These are phyloP conservation scores for Aporrectodea caliginosa DNA, from an alignment of 1,140 invertebrate genomes.

Conservation along the genomic window DNA sequence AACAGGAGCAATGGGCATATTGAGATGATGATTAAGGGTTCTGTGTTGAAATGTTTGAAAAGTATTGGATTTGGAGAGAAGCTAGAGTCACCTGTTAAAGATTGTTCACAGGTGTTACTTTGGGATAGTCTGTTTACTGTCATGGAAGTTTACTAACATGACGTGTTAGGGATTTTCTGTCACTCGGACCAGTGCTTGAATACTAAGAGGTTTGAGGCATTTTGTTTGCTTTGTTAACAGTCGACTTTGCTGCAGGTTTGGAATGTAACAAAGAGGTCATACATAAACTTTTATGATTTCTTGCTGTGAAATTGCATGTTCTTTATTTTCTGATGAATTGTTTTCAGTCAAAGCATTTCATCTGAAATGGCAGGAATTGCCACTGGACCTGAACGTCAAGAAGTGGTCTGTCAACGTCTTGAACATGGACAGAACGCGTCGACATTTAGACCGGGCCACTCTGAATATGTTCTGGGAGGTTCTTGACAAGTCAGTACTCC, in stretches of 20 bases:
- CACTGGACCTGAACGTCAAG: constrained; percentile 85
- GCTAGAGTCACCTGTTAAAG: too few species aligned
- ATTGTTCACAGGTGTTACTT: too few species aligned
- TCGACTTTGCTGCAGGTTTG: not conserved
- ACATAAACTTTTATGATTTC: not conserved
- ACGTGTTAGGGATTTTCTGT: too few species aligned
- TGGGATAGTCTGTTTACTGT: too few species aligned
- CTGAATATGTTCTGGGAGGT: constrained; percentile 96
- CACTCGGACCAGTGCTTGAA: too few species aligned
- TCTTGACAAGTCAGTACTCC: constrained; percentile 81
- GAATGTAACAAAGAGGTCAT: not conserved
- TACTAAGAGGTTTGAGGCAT: too few species aligned
- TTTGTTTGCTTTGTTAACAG: too few species aligned
- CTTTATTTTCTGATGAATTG: constrained; percentile 3
- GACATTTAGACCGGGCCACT: constrained; percentile 92
- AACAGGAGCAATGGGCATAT: too few species aligned
- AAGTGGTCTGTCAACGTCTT: constrained; percentile 94
- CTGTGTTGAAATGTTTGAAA: too few species aligned
- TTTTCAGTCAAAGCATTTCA: constrained; percentile 89
- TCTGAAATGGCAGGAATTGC: constrained; percentile 93
- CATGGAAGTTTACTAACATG: too few species aligned
- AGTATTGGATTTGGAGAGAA: too few species aligned
- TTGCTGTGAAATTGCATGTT: not conserved
- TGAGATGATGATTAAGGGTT: too few species aligned
- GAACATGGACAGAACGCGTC: constrained; percentile 82